Evolutionary conservation across 1,140 invertebrate species (phyloP).

Genomic region (Eumaeus atala): DNA sequence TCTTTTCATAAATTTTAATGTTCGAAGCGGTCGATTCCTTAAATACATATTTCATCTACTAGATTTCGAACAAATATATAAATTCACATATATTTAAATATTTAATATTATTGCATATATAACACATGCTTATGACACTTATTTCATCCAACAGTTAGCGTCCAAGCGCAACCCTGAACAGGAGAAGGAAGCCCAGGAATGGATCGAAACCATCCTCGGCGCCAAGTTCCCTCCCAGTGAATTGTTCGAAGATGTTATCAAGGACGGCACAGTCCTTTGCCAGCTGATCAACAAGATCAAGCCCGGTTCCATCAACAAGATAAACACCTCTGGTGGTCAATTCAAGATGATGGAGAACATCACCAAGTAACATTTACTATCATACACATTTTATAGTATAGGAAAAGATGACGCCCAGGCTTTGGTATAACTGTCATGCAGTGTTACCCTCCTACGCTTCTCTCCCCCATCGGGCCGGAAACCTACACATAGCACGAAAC

Average conservation of each 20-base stretch:
- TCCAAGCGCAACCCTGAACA: slow-evolving; percentile 91
- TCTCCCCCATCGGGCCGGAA: no score
- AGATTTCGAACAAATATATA: no score
- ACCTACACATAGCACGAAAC: no score
- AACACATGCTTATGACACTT: background rate
- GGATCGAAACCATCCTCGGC: slow-evolving; percentile 92
- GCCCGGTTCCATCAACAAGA: slow-evolving; percentile 87
- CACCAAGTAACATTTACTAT: slow-evolving; percentile 78
- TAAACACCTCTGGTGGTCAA: slow-evolving; percentile 90
- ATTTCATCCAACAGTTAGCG: slow-evolving; percentile 79
- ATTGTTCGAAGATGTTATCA: slow-evolving; percentile 86
- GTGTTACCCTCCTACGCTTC: no score
- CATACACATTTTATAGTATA: no score
- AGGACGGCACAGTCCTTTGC: slow-evolving; percentile 92
- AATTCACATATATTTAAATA: no score
- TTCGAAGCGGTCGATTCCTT: no score
- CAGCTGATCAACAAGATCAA: slow-evolving; percentile 91
- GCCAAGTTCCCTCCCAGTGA: slow-evolving; percentile 87
- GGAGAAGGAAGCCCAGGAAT: slow-evolving; percentile 91
- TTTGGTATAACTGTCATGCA: no score
- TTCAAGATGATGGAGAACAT: slow-evolving; percentile 98
- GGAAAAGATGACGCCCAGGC: no score
- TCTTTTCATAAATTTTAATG: no score
- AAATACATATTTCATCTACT: no score
- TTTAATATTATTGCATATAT: background rate